Evolutionary conservation across 2,888 invertebrate genomes (phyloP).

Genomic region (Athalia rosae): DNA sequence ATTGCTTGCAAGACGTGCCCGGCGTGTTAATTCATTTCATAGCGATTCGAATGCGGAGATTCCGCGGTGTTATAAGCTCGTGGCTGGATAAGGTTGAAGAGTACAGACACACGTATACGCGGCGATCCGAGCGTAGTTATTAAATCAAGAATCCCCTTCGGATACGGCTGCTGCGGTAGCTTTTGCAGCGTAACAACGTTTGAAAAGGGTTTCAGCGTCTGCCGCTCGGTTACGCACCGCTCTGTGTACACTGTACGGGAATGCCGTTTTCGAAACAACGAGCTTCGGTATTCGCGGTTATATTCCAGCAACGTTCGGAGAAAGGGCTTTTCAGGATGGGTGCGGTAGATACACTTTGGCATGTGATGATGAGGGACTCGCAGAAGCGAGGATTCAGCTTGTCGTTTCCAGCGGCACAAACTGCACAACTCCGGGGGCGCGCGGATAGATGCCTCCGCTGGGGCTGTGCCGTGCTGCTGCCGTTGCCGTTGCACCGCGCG

Average conservation of each 20-base stretch:
- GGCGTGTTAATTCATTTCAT: slow-evolving; percentile 59
- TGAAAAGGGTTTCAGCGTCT: slow-evolving; percentile 18
- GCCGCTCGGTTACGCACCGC: background rate
- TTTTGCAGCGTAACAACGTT: slow-evolving; percentile 9
- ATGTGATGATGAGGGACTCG: background rate
- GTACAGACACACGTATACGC: background rate
- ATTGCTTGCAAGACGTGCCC: slow-evolving; percentile 64
- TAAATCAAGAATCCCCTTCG: slow-evolving; percentile 32
- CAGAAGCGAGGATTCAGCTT: slow-evolving; percentile 10
- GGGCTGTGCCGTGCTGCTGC: too few species aligned
- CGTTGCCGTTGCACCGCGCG: background rate
- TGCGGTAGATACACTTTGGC: slow-evolving; percentile 30
- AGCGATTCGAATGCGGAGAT: slow-evolving; percentile 57
- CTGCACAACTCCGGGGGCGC: too few species aligned
- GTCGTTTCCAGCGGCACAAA: background rate
- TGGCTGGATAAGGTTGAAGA: background rate
- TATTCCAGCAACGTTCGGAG: background rate
- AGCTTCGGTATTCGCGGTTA: background rate
- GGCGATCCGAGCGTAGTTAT: slow-evolving; percentile 27
- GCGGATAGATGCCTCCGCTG: too few species aligned
- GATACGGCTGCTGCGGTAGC: background rate
- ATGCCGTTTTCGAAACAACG: slow-evolving; percentile 24
- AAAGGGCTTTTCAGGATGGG: slow-evolving; percentile 17
- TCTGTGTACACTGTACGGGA: too few species aligned
- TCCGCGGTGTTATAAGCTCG: background rate